Evolutionary conservation across 1,140 invertebrate genomes (phyloP), one percentile per base, ranked within the genome.

Genomic region (Elymnias hypermnestra): DNA sequence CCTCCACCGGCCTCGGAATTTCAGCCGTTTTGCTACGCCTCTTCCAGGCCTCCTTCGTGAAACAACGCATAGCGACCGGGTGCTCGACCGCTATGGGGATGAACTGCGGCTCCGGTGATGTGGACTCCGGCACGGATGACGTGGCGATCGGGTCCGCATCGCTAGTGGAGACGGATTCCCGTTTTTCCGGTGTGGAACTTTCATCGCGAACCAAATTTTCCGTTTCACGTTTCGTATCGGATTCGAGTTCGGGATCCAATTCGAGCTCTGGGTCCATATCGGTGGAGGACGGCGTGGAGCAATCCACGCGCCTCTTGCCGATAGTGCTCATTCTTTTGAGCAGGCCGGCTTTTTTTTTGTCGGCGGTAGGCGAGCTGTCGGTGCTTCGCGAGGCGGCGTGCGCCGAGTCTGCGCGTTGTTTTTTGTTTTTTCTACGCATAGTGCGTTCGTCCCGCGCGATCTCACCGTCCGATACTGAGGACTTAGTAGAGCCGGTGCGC

Each of bases 21-120:
- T 72, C 70, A 22, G 66, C n/a, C n/a, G n/a, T 59, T 33, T 65
- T 58, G 22, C 62, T 65, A 17, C 68, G 70, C n/a, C 71, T 61
- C 49, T 78, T 84, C 85, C 85, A 86, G 1, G 81, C 81, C 17
- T 76, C 83, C 41, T 79, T 79, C 0, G 83, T 77, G 51, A 87
- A 87, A 2, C 79, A 74, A 5, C 76, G 65, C 39, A 78, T 85
- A 2, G 81, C 82, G 10, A 86, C 75, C 1, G 85, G 78, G 36
- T 86, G 85, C 26, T 81, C 79, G 17, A 77, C 81, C 7, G 83
- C 78, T 15, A 85, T 76, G 4, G 76, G 71, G 36, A 72, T 72
- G 15, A 72, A 59, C 9, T 60, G 37, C 13, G 66, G 62, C 40
- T 69, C 68, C 8, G 72, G 62, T 5, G 64, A 53, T 10, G 40